Percentiles rank a stretch among this genome's conserved stretches.
These are phyloP conservation scores for Regulus satrapa DNA, from an alignment of 2,113 vertebrate species.

Conservation along the genomic window DNA sequence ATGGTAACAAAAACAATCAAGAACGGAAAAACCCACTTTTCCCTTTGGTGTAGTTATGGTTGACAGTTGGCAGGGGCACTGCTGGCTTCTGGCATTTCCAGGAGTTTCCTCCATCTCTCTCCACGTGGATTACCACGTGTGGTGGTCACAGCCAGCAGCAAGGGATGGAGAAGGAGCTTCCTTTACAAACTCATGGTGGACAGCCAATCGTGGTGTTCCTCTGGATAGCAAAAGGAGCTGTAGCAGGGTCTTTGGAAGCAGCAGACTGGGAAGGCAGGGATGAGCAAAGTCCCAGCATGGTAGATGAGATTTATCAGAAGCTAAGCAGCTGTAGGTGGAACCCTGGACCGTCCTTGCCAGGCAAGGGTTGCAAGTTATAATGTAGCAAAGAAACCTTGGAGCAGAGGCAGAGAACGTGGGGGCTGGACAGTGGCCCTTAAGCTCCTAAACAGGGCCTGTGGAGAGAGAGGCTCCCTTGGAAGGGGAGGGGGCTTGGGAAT, in stretches of 20 bases:
- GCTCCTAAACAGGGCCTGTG: rapidly evolving
- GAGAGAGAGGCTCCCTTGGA: background rate
- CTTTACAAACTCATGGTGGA: too few species aligned
- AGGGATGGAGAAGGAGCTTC: background rate
- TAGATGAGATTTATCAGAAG: background rate
- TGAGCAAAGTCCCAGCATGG: background rate
- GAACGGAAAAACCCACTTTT: background rate
- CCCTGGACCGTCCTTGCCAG: too few species aligned
- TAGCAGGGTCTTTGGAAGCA: background rate
- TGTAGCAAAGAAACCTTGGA: background rate
- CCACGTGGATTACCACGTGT: too few species aligned
- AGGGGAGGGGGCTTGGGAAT: background rate
- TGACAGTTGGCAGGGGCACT: background rate
- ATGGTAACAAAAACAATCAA: background rate
- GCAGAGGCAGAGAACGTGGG: background rate
- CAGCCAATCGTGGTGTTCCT: background rate
- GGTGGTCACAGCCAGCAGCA: background rate
- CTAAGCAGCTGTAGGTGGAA: background rate
- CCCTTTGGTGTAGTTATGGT: background rate
- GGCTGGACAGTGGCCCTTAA: background rate
- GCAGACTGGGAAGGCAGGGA: background rate
- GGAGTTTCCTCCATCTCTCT: too few species aligned
- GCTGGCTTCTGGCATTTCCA: background rate
- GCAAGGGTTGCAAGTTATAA: too few species aligned
- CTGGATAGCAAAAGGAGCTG: background rate